Evolutionary conservation across 2,888 invertebrate species (phyloP).

Genomic region (Trichogramma evanescens): DNA sequence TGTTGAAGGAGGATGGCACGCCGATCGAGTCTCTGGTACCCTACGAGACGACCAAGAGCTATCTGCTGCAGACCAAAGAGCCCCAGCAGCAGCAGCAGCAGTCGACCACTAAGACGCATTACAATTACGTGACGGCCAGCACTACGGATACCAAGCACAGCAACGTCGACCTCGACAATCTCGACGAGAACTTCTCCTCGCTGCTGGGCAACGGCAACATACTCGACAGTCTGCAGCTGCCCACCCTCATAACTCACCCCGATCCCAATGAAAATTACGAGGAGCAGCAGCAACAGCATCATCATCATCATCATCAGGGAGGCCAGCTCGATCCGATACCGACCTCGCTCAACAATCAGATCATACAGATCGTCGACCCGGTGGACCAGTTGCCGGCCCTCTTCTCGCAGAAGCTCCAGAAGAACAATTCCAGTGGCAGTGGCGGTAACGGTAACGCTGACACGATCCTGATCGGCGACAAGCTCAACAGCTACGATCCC

Average conservation of each 20-base stretch:
- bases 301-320: slow-evolving; percentile 28
- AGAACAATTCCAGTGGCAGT: slow-evolving; percentile 31
- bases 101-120: slow-evolving; percentile 48
- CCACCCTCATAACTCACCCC: slow-evolving; percentile 35
- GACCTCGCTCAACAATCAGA: slow-evolving; percentile 39
- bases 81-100: slow-evolving; percentile 39
- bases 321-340: slow-evolving; percentile 32
- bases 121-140: slow-evolving; percentile 47
- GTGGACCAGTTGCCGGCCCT: slow-evolving; percentile 43
- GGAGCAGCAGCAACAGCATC: slow-evolving; percentile 25
- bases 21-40: slow-evolving; percentile 35
- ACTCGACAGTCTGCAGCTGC: slow-evolving; percentile 38
- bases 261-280: slow-evolving; percentile 36
- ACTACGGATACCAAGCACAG: slow-evolving; percentile 13
- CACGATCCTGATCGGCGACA: slow-evolving; percentile 38
- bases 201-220: slow-evolving; percentile 37
- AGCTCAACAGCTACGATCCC: slow-evolving; percentile 43
- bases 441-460: slow-evolving; percentile 30
- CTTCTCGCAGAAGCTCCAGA: slow-evolving; percentile 37
- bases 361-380: slow-evolving; percentile 44
- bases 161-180: slow-evolving; percentile 24
- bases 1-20: slow-evolving; percentile 40
- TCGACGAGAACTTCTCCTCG: slow-evolving; percentile 33
- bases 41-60: slow-evolving; percentile 7
- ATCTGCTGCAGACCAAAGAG: slow-evolving; percentile 28